Base-by-base conservation (phyloP, 2,797 vertebrate species). In the Schizopygopsis pylzovi region DNA sequence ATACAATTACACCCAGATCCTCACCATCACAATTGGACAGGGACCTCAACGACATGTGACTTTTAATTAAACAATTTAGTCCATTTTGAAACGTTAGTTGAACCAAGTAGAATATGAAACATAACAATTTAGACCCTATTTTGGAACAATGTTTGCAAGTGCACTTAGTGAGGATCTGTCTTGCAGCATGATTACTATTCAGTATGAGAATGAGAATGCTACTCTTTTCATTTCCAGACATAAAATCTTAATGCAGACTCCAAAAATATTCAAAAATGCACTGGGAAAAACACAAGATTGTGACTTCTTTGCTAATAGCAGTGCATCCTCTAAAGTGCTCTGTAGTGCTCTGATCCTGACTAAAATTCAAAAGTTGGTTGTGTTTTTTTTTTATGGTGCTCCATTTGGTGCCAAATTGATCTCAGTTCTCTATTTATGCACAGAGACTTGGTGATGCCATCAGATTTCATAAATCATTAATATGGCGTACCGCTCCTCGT, bases 391-490 rank as follows among this genome's bases (percentile, higher is more conserved):
- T 33, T 11, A 61, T 52, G 47, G 37, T 47, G 39, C 18, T 79
- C 54, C 11, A 71, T 61, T 72, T 61, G 12, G 11, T 75, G 43
- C 49, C 52, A 87, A 79, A 89, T 87, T 85, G 73, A 85, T 87
- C 45, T 82, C 52, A 73, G 49, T 47, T 9, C 63, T 61, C 49
- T 45, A 43, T 83, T 85, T 79, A 81, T 82, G 84, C 52, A 49
- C 56, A 25, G 37, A 80, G 80, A 78, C 59, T 67, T 49, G 22
- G 56, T 70, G 39, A 65, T 81, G 67, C 56, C 68, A 37, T 65
- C 37, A 49, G 45, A 86, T 82, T 81, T 77, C 41, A 87, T 85
- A 87, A 70, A 43, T 13, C 37, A 11, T 77, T 83, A 89, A 85
- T 65, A 68, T 82, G n/a, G 49, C 54, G 49, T 61, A 59, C 59